Conservation (phyloP, 2,888 invertebrate species). For the Xylocampa areola region DNA sequence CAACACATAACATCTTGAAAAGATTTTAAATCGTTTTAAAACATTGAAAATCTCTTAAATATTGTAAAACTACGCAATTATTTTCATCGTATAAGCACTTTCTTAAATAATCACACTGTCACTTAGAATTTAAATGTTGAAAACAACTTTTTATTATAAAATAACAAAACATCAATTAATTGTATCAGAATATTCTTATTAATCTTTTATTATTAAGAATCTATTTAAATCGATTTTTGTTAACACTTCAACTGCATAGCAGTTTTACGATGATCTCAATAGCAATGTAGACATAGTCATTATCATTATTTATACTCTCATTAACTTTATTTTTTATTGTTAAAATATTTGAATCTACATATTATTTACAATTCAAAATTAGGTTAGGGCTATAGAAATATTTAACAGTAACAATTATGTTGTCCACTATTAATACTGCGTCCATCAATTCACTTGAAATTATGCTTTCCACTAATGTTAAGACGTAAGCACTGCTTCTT, state of each 20-base stretch:
- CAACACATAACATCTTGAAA: conserved; percentile 30
- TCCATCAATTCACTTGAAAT: conserved; percentile 50
- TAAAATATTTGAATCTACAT: conserved; percentile 1
- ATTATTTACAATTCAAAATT: conserved; percentile 26
- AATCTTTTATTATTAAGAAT: conserved; percentile 1
- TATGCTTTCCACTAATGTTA: conserved; percentile 52
- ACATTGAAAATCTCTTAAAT: background rate
- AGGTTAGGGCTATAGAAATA: background rate
- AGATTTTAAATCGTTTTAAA: conserved; percentile 1
- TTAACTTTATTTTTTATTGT: background rate
- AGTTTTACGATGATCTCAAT: conserved; percentile 31
- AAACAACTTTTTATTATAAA: conserved; percentile 11
- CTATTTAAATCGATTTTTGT: conserved; percentile 3
- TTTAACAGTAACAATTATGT: conserved; percentile 1
- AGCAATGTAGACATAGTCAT: conserved; percentile 10
- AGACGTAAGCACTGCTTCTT: conserved; percentile 70
- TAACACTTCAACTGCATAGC: conserved; percentile 33
- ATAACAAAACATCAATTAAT: conserved; percentile 18
- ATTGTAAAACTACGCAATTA: background rate
- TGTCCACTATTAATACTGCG: conserved; percentile 12
- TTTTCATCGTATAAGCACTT: conserved; percentile 48
- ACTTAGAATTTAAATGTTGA: conserved; percentile 13
- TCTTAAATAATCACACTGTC: conserved; percentile 36
- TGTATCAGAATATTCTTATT: background rate
- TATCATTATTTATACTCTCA: conserved; percentile 1